Percentiles rank a stretch among this genome's conserved stretches.
These are phyloP conservation scores for Cephus runcator DNA, from an alignment of 2,888 invertebrate genomes.

Conservation along the genomic window DNA sequence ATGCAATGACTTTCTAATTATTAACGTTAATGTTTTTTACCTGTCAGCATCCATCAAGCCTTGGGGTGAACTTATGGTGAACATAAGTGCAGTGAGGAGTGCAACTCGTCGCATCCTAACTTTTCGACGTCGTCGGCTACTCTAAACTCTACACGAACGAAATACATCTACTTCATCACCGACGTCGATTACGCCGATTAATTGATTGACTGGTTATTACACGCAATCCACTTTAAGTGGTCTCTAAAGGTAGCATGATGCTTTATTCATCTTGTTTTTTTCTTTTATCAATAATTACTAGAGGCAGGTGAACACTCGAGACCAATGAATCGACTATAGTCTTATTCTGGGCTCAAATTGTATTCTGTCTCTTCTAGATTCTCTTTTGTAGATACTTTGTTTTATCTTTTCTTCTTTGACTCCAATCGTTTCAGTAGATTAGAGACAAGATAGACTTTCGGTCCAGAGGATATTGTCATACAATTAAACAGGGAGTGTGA, in stretches of 20 bases:
- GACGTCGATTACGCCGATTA: constrained; percentile 41
- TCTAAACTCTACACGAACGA: neutral
- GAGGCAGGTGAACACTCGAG: constrained; percentile 14
- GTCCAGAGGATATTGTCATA: neutral
- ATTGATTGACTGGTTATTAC: constrained; percentile 48
- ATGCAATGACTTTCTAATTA: neutral
- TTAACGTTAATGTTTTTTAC: constrained; percentile 27
- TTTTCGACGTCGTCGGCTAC: neutral
- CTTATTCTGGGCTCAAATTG: neutral
- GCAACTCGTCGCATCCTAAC: neutral
- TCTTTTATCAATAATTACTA: constrained; percentile 3
- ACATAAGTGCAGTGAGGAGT: neutral
- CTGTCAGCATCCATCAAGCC: constrained; percentile 17
- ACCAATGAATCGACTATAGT: constrained; percentile 6
- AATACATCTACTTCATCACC: neutral
- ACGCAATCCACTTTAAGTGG: constrained; percentile 49
- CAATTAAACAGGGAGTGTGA: neutral
- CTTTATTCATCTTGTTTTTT: neutral
- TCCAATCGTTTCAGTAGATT: neutral
- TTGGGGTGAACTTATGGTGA: constrained; percentile 24
- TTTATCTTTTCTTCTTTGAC: neutral
- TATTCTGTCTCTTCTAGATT: neutral
- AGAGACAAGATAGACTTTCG: neutral
- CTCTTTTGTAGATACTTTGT: neutral
- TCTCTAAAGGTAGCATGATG: neutral